Conservation (phyloP, 2,113 vertebrate genomes). For the Myotis davidii region DNA sequence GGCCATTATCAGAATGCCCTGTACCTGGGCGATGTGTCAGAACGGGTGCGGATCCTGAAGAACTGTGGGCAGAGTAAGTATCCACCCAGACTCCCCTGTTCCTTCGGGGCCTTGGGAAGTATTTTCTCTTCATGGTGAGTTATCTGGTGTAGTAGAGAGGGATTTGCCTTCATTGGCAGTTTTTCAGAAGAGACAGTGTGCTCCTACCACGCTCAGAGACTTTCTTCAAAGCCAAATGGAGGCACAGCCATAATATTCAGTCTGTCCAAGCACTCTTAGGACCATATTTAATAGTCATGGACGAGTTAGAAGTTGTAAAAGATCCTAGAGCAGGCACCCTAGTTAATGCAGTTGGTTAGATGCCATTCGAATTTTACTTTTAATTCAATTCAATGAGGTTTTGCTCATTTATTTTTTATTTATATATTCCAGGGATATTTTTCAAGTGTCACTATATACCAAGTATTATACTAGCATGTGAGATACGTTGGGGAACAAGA, state of each 20-base stretch:
- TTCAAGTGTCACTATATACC: not conserved
- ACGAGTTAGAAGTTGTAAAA: not conserved
- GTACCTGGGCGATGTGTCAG: slow-evolving; percentile 95
- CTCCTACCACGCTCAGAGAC: not conserved
- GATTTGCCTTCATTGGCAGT: not conserved
- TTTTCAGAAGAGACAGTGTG: not conserved
- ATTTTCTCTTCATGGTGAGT: not conserved
- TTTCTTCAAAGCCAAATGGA: slow-evolving; percentile 22
- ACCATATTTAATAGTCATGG: not conserved
- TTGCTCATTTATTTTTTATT: not conserved
- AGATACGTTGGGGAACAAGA: not conserved
- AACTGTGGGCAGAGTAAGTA: slow-evolving; percentile 97
- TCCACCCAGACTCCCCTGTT: not conserved
- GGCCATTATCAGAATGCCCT: slow-evolving; percentile 98
- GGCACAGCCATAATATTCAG: not conserved
- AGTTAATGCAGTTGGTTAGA: not conserved
- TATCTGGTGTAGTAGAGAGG: not conserved
- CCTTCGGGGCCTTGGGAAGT: not conserved
- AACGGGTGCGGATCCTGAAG: slow-evolving; percentile 96
- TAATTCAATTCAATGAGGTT: not conserved
- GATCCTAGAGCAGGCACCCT: not conserved
- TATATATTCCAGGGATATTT: not conserved
- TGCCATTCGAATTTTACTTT: slow-evolving; percentile 15
- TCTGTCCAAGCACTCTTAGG: not conserved
- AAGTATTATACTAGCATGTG: not conserved